These are phyloP conservation scores for Falco novaeseelandiae DNA, from an alignment of 2,797 vertebrate species.

Conservation along the genomic window DNA sequence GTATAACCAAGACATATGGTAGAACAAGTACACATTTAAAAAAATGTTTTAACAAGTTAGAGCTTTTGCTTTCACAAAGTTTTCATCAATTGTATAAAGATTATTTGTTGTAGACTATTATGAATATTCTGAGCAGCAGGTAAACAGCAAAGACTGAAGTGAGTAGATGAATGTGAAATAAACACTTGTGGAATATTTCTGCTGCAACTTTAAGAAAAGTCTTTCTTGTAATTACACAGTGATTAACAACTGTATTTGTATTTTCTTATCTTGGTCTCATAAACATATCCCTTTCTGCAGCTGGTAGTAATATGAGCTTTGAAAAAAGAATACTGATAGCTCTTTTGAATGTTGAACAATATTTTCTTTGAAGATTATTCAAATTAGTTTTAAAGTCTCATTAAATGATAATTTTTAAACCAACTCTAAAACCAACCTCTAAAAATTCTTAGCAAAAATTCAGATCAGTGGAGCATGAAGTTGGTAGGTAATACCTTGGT, in stretches of 20 bases:
- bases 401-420: conserved; percentile 75
- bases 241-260: conserved; percentile 57
- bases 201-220: conserved; percentile 16
- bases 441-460: conserved; percentile 63
- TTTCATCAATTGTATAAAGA: neutral
- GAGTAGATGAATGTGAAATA: conserved; percentile 10
- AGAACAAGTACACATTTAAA: neutral
- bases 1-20: neutral
- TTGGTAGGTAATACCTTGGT: neutral
- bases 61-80: neutral
- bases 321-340: conserved; percentile 47
- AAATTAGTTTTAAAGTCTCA: conserved; percentile 71
- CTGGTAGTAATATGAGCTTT: conserved; percentile 48
- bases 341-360: conserved; percentile 61
- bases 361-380: conserved; percentile 71
- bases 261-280: conserved; percentile 67
- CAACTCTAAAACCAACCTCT: conserved; percentile 38
- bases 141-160: conserved; percentile 7
- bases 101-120: neutral
- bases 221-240: conserved; percentile 57
- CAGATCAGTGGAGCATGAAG: conserved; percentile 29
- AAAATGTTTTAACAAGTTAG: neutral
- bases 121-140: conserved; percentile 11
- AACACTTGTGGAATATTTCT: neutral
- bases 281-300: conserved; percentile 54